Evolutionary conservation across 2,113 vertebrate species (phyloP).

Genomic region (Gnathonemus echidnorhynchus): DNA sequence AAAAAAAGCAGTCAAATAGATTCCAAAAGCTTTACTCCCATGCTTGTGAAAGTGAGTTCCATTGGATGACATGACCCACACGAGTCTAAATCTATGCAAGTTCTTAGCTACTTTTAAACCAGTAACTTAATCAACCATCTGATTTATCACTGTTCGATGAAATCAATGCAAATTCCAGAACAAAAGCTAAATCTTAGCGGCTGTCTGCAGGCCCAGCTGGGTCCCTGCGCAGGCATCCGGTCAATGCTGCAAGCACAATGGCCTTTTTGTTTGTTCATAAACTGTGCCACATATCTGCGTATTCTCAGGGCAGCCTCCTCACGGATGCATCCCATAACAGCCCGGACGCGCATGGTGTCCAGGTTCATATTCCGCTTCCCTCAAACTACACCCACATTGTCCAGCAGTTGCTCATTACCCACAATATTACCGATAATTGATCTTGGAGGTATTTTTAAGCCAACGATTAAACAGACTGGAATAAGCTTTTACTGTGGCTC

Average conservation of each 20-base stretch:
- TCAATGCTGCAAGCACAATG: neutral
- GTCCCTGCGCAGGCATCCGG: neutral
- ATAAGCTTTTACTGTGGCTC: neutral
- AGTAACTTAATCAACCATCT: neutral
- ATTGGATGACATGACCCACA: neutral
- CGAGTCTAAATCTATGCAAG: neutral
- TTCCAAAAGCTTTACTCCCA: neutral
- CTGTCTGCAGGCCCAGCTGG: neutral
- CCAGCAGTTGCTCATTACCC: neutral
- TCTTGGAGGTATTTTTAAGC: neutral
- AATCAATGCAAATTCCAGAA: neutral
- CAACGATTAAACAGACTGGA: neutral
- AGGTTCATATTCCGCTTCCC: neutral
- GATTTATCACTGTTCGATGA: neutral
- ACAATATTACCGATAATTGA: neutral
- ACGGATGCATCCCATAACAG: neutral
- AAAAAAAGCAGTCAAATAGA: neutral
- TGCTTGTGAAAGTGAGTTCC: neutral
- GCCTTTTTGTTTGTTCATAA: neutral
- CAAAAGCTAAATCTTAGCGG: neutral
- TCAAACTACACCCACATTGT: neutral
- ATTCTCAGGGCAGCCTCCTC: conserved; percentile 2
- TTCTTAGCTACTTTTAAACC: neutral
- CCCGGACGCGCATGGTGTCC: neutral
- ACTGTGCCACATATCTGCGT: neutral